Percentiles rank a stretch among this genome's conserved stretches.
Conservation (phyloP, 2,113 vertebrate species). For the Meriones unguiculatus region DNA sequence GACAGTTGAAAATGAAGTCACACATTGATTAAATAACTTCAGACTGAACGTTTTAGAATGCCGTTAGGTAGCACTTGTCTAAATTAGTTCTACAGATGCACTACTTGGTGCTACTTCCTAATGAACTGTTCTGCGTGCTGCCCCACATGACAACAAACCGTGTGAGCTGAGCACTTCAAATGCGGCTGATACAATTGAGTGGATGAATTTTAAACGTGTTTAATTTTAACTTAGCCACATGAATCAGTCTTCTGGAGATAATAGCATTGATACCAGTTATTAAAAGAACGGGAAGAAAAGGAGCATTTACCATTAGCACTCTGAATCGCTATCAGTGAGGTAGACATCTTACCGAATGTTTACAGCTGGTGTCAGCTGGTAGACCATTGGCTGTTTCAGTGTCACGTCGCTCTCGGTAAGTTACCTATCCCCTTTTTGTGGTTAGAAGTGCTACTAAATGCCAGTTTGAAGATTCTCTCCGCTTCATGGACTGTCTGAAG, state of each 20-base stretch:
- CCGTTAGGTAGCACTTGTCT: not conserved
- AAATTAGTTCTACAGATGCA: not conserved
- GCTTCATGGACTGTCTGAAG: not conserved
- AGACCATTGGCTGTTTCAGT: not conserved
- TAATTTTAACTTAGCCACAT: not conserved
- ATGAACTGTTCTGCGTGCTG: not conserved
- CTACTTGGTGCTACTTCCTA: not conserved
- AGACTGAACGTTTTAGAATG: not conserved
- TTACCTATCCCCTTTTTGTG: not conserved
- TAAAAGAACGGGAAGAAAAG: not conserved
- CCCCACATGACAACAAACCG: not conserved
- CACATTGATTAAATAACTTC: not conserved
- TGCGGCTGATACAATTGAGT: not conserved
- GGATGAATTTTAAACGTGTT: not conserved
- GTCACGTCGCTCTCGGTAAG: not conserved
- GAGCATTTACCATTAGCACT: not conserved
- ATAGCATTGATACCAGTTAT: not conserved
- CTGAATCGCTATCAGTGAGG: not conserved
- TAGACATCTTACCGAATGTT: not conserved
- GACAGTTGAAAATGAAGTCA: not conserved
- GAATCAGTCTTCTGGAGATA: too few relatives aligned
- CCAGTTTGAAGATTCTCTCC: not conserved
- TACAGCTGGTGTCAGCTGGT: not conserved
- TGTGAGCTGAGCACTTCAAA: not conserved
- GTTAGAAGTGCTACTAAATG: not conserved